phyloP scores from a whole-genome alignment of 2,888 invertebrate genomes.

The Mesorhabditis belari region DNA sequence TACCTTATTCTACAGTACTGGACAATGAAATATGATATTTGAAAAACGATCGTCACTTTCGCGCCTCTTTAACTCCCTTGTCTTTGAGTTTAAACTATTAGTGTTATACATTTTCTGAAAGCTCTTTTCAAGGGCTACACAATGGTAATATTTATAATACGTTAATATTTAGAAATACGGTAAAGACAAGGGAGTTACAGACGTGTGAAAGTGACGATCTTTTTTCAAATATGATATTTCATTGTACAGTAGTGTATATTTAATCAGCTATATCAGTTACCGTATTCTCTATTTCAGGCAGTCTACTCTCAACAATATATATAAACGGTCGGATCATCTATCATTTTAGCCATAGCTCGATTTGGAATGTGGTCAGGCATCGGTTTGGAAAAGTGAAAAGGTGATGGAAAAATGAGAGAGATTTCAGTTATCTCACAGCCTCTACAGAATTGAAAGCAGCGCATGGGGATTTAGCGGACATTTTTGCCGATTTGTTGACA shows the following conservation, averaged over 20 bases:
- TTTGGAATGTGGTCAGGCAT: constrained; percentile 11
- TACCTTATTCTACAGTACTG: neutral
- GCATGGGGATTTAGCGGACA: constrained; percentile 26
- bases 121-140: too few species aligned
- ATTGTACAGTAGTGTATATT: too few species aligned
- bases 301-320: constrained; percentile 9
- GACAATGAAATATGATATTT: too few species aligned
- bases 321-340: constrained; percentile 19
- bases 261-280: neutral
- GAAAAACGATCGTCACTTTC: too few species aligned
- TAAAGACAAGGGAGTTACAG: too few species aligned
- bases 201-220: too few species aligned
- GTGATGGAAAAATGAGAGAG: neutral
- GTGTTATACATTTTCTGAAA: too few species aligned
- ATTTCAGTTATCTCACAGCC: constrained; percentile 8
- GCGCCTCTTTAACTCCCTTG: too few species aligned
- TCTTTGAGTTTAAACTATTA: too few species aligned
- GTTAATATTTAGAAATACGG: too few species aligned
- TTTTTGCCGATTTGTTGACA: constrained; percentile 25
- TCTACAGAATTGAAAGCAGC: constrained; percentile 13
- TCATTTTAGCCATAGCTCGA: constrained; percentile 11
- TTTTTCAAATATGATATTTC: too few species aligned
- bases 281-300: constrained; percentile 7
- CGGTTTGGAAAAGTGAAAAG: constrained; percentile 6
- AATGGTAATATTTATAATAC: too few species aligned